Conservation (phyloP, 2,113 vertebrate genomes). For the Stegostoma tigrinum region DNA sequence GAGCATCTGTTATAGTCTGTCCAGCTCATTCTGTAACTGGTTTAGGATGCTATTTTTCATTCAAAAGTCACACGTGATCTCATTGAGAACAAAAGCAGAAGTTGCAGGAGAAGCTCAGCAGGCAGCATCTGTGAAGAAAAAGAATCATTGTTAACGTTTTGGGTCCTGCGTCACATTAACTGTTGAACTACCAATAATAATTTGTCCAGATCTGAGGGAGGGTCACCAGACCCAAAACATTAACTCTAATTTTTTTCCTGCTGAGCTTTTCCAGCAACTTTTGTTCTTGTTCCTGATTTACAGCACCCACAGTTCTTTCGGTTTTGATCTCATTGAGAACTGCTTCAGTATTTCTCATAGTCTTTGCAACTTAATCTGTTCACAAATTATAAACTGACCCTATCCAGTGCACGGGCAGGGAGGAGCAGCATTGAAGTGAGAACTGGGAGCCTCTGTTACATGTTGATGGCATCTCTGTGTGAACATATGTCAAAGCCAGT, state of each 20-base stretch:
- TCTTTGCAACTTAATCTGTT: background rate
- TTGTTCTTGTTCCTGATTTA: too few relatives aligned
- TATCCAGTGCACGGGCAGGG: background rate
- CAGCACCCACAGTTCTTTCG: too few relatives aligned
- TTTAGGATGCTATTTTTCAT: background rate
- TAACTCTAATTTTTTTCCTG: too few relatives aligned
- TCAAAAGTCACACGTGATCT: background rate
- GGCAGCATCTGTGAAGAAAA: too few relatives aligned
- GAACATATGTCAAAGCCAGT: background rate
- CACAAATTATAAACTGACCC: background rate
- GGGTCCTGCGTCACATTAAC: too few relatives aligned
- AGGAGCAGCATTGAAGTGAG: background rate
- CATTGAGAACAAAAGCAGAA: background rate
- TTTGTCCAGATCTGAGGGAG: too few relatives aligned
- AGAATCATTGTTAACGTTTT: too few relatives aligned
- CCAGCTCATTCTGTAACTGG: background rate
- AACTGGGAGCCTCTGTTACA: background rate
- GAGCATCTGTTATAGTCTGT: background rate
- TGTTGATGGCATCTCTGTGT: background rate
- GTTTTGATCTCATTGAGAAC: background rate
- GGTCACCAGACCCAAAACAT: too few relatives aligned
- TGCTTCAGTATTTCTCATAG: background rate
- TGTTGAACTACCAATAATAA: too few relatives aligned
- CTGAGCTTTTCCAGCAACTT: too few relatives aligned
- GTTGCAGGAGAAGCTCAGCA: too few relatives aligned